Percentiles rank a stretch among this genome's conserved stretches.
Conservation (phyloP, 2,797 vertebrate species). For the Meriones psammophilus region DNA sequence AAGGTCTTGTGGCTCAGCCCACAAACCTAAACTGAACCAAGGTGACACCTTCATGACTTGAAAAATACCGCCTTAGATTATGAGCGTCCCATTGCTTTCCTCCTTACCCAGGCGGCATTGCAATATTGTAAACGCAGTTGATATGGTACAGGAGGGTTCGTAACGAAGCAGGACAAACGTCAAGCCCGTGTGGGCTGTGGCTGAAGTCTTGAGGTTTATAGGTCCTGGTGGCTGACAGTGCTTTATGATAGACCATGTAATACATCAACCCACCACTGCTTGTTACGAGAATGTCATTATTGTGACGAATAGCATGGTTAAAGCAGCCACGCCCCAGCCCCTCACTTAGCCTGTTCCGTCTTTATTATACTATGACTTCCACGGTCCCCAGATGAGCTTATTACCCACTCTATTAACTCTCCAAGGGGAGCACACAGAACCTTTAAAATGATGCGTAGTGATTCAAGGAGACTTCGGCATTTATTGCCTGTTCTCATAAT, state of each 20-base stretch:
- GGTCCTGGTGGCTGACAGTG: slow-evolving; percentile 9
- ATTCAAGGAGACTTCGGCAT: slow-evolving; percentile 31
- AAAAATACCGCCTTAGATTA: slow-evolving; percentile 27
- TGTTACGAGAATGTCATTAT: slow-evolving; percentile 62
- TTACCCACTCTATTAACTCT: slow-evolving; percentile 6
- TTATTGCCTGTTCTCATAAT: slow-evolving; percentile 50
- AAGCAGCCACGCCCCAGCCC: slow-evolving; percentile 12
- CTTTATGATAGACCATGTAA: slow-evolving; percentile 3
- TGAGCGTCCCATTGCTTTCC: neutral
- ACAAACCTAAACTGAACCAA: slow-evolving; percentile 51
- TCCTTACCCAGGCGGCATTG: neutral
- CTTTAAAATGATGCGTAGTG: slow-evolving; percentile 57
- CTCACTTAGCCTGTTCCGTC: slow-evolving; percentile 8
- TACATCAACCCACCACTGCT: neutral
- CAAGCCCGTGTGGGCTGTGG: neutral
- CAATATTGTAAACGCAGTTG: neutral
- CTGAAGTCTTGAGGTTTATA: slow-evolving; percentile 51
- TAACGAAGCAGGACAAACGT: neutral
- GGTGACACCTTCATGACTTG: slow-evolving; percentile 4
- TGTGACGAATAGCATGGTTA: slow-evolving; percentile 49
- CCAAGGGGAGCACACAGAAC: slow-evolving; percentile 30
- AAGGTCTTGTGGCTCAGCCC: neutral
- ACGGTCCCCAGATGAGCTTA: neutral
- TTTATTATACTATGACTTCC: slow-evolving; percentile 12
- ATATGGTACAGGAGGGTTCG: slow-evolving; percentile 1